Percentiles rank a stretch among this genome's conserved stretches.
These are phyloP conservation scores for Phortica magna DNA, from an alignment of 2,888 invertebrate species.

Conservation along the genomic window DNA sequence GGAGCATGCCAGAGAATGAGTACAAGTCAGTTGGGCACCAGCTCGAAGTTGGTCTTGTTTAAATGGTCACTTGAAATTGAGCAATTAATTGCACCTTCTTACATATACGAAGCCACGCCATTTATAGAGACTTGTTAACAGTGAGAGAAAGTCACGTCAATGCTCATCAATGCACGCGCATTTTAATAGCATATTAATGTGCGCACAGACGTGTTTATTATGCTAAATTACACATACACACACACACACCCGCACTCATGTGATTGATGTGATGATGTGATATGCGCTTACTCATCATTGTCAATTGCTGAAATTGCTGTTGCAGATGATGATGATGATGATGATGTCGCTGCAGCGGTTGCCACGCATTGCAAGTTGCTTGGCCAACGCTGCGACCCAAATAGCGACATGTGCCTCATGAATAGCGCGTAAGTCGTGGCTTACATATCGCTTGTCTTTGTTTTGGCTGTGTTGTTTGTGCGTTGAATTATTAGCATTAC, in stretches of 20 bases:
- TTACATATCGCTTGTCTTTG: background rate
- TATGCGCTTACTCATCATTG: background rate
- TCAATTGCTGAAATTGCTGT: constrained; percentile 7
- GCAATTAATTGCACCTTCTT: constrained; percentile 30
- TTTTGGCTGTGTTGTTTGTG: background rate
- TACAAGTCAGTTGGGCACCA: background rate
- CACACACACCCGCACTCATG: no score
- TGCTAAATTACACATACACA: background rate
- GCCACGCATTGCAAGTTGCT: background rate
- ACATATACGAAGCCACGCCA: constrained; percentile 46
- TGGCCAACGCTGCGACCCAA: background rate
- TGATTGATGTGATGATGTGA: no score
- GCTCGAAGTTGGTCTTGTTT: no score
- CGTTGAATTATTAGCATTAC: constrained; percentile 11
- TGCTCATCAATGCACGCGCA: background rate
- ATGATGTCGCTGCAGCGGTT: background rate
- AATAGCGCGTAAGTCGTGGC: constrained; percentile 3
- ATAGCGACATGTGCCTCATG: constrained; percentile 2
- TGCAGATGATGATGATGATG: constrained; percentile 1
- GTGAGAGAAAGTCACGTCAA: background rate
- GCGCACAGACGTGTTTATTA: background rate
- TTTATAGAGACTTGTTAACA: constrained; percentile 24
- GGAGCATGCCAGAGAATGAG: background rate
- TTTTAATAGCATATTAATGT: background rate
- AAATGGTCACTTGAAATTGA: no score